Conservation (phyloP, 2,113 vertebrate species). For the Pan troglodytes region NHGRI_mPanTro3-v2.1_pri NC_072401.2:141770501-141771000, state of each 20-base stretch:
- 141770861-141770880: not conserved
- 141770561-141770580: not conserved
- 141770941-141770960: not conserved
- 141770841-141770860: not conserved
- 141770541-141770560: not conserved
- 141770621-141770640: not conserved
- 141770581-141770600: conserved; percentile 35
- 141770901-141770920: not conserved
- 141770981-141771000: not conserved
- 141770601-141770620: not conserved
- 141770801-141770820: not conserved
- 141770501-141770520: not conserved
- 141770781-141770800: not conserved
- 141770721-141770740: conserved; percentile 56
- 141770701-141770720: conserved; percentile 50
- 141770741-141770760: conserved; percentile 47
- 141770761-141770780: conserved; percentile 41
- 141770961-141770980: not conserved
- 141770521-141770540: not conserved
- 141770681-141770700: conserved; percentile 67
- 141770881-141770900: no score
- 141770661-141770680: conserved; percentile 28
- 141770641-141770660: not conserved
- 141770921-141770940: not conserved
- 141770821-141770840: not conserved